Percentiles rank a stretch among this genome's conserved stretches.
Evolutionary conservation across 1,140 invertebrate genomes (phyloP).

Genomic region (Drosophila hydei): DNA sequence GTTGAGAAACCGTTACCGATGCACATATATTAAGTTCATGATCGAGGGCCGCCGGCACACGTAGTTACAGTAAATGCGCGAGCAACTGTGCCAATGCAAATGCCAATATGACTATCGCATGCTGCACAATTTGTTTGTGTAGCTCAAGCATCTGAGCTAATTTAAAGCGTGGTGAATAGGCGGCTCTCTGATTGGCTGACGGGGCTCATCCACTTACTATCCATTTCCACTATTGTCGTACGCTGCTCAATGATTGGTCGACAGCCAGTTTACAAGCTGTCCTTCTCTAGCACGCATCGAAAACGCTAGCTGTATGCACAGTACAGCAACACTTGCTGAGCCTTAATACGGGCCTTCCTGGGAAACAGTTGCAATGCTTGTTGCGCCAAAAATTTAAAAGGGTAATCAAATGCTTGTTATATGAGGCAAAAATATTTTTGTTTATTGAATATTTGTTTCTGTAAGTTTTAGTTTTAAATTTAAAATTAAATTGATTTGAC

Average conservation of each 20-base stretch:
- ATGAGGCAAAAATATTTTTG: constrained; percentile 1
- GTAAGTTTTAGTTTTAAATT: too few species aligned
- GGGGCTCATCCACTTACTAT: constrained; percentile 18
- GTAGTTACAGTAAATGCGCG: constrained; percentile 30
- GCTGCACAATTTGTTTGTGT: constrained; percentile 19
- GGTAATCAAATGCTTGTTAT: background rate
- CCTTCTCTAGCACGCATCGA: background rate
- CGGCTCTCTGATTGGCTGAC: constrained; percentile 45
- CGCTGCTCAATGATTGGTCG: constrained; percentile 47
- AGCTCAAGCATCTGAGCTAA: constrained; percentile 10
- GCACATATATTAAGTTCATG: background rate
- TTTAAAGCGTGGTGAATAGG: constrained; percentile 15
- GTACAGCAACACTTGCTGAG: constrained; percentile 4
- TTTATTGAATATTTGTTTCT: background rate
- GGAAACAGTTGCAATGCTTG: background rate
- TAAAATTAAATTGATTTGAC: too few species aligned
- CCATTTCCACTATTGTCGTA: constrained; percentile 4
- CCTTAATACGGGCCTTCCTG: background rate
- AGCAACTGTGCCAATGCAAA: constrained; percentile 43
- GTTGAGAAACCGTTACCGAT: constrained; percentile 1
- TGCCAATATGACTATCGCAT: constrained; percentile 42
- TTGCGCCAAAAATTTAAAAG: constrained; percentile 3
- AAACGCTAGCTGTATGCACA: background rate
- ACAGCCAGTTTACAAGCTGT: background rate
- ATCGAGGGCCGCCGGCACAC: constrained; percentile 36